Conservation (phyloP, 2,113 vertebrate genomes). For the Herpailurus yagouaroundi region DNA sequence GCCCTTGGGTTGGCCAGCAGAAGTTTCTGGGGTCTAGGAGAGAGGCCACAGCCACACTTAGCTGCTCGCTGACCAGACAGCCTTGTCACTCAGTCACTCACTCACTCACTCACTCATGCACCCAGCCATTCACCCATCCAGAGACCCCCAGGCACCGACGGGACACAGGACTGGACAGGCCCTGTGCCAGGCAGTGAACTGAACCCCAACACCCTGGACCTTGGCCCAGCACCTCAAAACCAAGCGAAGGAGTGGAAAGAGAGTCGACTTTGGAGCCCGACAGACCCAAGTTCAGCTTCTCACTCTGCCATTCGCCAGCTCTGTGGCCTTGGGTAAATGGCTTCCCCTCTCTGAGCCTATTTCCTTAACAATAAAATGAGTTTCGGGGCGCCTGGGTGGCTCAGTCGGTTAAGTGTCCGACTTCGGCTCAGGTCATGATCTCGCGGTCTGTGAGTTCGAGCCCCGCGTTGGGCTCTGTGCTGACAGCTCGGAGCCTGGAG, state of each 20-base stretch:
- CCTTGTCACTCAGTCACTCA: background rate
- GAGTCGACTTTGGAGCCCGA: background rate
- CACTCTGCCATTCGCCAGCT: background rate
- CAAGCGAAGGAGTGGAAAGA: background rate
- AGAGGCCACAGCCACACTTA: background rate
- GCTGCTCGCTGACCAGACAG: background rate
- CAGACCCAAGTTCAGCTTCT: background rate
- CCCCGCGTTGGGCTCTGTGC: too few species aligned
- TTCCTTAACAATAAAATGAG: background rate
- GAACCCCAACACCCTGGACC: background rate
- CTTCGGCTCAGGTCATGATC: too few species aligned
- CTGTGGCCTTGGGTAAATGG: background rate
- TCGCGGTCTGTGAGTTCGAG: too few species aligned
- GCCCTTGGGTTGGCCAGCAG: background rate
- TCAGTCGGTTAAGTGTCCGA: too few species aligned
- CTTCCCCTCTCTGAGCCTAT: background rate
- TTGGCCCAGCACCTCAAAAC: background rate
- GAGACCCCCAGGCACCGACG: background rate
- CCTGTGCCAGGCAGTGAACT: background rate
- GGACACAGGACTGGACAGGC: too few species aligned
- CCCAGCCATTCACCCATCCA: too few species aligned
- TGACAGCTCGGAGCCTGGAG: too few species aligned
- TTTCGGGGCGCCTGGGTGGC: too few species aligned
- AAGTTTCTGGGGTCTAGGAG: constrained; percentile 63
- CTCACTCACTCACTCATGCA: background rate